Evolutionary conservation across 2,888 invertebrate genomes (phyloP).

Genomic region (Spisula solida): DNA sequence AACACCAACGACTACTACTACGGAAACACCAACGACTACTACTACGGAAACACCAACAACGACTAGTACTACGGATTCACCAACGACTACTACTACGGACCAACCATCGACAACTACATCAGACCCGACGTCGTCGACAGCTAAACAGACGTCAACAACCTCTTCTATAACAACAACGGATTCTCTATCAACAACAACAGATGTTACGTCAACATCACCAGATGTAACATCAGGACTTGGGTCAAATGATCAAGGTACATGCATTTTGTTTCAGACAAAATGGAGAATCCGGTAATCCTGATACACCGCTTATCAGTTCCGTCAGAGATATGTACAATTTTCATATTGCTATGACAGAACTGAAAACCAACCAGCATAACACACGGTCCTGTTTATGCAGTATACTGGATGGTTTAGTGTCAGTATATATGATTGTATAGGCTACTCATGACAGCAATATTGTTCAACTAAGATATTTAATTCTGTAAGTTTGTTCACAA

Average conservation of each 20-base stretch:
- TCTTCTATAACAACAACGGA: background rate
- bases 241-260: background rate
- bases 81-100: background rate
- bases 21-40: background rate
- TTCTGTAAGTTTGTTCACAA: no score
- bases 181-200: background rate
- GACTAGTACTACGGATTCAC: background rate
- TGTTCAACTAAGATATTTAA: no score
- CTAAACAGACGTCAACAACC: constrained; percentile 9
- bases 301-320: no score
- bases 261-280: no score
- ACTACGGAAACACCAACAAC: background rate
- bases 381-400: no score
- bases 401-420: no score
- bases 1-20: constrained; percentile 4
- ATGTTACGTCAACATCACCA: background rate
- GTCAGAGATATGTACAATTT: no score
- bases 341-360: no score
- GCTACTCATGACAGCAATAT: no score
- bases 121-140: background rate
- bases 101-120: background rate
- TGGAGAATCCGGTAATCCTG: no score
- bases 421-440: no score
- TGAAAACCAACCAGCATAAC: no score
- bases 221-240: background rate